These are phyloP conservation scores for Thinocorus orbignyianus DNA, from an alignment of 2,113 vertebrate genomes.

Conservation along the genomic window DNA sequence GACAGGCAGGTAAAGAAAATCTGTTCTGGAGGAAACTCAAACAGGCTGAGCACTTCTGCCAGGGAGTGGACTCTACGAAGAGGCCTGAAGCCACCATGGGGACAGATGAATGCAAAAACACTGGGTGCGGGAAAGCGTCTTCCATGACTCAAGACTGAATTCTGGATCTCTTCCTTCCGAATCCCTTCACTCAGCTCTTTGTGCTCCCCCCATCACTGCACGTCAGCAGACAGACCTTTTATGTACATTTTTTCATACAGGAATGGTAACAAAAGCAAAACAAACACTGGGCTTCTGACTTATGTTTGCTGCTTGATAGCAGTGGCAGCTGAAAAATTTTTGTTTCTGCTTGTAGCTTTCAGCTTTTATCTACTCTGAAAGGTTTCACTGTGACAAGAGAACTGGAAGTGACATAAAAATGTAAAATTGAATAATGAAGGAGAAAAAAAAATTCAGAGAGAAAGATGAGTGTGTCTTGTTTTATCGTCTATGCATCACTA, in stretches of 20 bases:
- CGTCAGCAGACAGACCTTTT: conserved; percentile 36
- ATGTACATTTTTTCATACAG: conserved; percentile 4
- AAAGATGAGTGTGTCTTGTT: not conserved
- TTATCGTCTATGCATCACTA: not conserved
- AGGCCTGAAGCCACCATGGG: not conserved
- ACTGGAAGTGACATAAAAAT: conserved; percentile 18
- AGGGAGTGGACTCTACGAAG: not conserved
- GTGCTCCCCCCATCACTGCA: not conserved
- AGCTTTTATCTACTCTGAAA: conserved; percentile 9
- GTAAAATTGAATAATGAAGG: conserved; percentile 16
- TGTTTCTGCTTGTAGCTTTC: not conserved
- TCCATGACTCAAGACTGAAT: not conserved
- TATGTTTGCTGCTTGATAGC: conserved; percentile 13
- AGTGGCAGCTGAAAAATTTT: conserved; percentile 25
- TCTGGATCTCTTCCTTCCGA: not conserved
- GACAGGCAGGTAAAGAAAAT: not conserved
- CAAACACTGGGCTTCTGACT: conserved; percentile 22
- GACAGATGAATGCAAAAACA: not conserved
- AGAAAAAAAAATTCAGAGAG: not conserved
- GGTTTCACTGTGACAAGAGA: not conserved
- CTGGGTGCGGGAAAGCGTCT: not conserved
- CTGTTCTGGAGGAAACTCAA: not conserved
- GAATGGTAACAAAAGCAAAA: conserved; percentile 42
- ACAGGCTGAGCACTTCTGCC: not conserved
- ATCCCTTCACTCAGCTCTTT: not conserved